Conservation (phyloP, 2,797 vertebrate genomes). For the Onychomys torridus region DNA sequence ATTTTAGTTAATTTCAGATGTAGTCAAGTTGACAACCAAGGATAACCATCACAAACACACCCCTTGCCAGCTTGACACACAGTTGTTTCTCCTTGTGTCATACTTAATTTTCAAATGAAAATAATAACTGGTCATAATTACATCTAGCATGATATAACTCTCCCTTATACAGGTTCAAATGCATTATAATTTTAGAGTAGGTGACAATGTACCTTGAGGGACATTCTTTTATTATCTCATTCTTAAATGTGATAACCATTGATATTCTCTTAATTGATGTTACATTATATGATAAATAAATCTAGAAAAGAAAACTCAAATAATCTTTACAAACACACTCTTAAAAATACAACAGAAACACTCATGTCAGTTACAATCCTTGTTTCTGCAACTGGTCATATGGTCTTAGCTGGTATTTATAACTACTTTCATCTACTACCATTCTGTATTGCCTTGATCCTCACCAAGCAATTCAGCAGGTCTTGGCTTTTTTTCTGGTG, state of each 20-base stretch:
- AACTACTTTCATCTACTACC: not conserved
- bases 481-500: not conserved
- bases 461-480: not conserved
- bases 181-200: not conserved
- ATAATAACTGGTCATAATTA: not conserved
- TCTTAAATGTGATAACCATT: not conserved
- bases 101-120: not conserved
- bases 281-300: not conserved
- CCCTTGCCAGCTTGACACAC: not conserved
- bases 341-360: not conserved
- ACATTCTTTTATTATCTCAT: not conserved
- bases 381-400: not conserved
- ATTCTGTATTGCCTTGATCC: not conserved
- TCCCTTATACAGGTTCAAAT: not conserved
- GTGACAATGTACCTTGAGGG: not conserved
- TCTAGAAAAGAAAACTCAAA: not conserved
- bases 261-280: not conserved
- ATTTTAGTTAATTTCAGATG: not conserved
- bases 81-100: not conserved
- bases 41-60: no score
- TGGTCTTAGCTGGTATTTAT: not conserved
- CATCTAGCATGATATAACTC: not conserved
- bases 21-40: not conserved
- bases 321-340: not conserved
- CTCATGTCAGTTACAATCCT: not conserved